These are phyloP conservation scores for Origma solitaria DNA, from an alignment of 2,113 vertebrate species.

Conservation along the genomic window DNA sequence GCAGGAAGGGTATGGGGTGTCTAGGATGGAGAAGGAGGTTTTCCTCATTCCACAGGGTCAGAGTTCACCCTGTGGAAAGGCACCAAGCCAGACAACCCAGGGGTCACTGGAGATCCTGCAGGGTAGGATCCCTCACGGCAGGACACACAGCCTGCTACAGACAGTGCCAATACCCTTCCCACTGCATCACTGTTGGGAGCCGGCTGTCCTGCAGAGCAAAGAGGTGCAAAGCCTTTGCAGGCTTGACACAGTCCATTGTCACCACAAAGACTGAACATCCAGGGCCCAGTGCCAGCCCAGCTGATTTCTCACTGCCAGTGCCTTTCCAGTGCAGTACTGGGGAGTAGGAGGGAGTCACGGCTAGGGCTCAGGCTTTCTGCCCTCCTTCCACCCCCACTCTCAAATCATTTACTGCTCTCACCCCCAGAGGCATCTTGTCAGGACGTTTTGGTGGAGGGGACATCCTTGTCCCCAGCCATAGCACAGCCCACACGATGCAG, in stretches of 20 bases:
- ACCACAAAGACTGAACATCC: not conserved
- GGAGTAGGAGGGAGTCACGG: not conserved
- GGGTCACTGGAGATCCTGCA: not conserved
- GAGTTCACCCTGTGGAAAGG: not conserved
- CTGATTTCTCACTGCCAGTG: not conserved
- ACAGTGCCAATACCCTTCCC: not conserved
- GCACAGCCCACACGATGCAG: not conserved
- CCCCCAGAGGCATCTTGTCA: not conserved
- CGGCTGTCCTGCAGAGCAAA: not conserved
- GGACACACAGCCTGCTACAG: fast-evolving
- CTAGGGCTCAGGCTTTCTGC: not conserved
- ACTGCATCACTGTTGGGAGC: not conserved
- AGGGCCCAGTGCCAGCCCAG: not conserved
- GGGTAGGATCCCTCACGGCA: not conserved
- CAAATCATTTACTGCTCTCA: not conserved
- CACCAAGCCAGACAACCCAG: not conserved
- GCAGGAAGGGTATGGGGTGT: not conserved
- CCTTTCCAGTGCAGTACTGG: not conserved
- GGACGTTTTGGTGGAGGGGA: not conserved
- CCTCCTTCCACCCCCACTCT: not conserved
- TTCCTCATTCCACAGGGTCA: not conserved
- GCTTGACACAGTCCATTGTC: fast-evolving
- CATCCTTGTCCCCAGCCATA: not conserved
- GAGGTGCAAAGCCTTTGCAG: not conserved
- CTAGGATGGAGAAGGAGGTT: not conserved